Evolutionary conservation across 2,888 invertebrate species (phyloP).

Genomic region (Chloromyia formosa): DNA sequence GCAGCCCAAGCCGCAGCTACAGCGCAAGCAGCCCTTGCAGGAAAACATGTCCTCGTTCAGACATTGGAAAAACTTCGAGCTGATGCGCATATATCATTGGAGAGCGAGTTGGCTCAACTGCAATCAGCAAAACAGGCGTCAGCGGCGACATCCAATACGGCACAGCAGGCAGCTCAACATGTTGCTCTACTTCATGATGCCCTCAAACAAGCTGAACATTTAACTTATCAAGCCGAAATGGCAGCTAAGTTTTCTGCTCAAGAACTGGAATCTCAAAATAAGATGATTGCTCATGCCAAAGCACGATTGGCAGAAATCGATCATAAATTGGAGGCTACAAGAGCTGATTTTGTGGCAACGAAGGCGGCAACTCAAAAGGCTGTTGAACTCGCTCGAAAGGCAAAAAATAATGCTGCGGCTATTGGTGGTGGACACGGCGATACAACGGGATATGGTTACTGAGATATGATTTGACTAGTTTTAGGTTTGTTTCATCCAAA

Average conservation of each 20-base stretch:
- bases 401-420: conserved; percentile 20
- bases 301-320: conserved; percentile 21
- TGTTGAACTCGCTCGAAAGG: conserved; percentile 24
- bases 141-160: conserved; percentile 13
- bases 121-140: conserved; percentile 24
- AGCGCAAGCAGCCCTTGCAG: conserved; percentile 22
- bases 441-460: neutral
- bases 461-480: too few species aligned
- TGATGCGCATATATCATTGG: conserved; percentile 15
- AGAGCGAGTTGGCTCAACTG: conserved; percentile 20
- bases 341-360: conserved; percentile 23
- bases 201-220: neutral
- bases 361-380: conserved; percentile 35
- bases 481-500: too few species aligned
- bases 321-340: conserved; percentile 26
- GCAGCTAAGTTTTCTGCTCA: neutral
- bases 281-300: conserved; percentile 32
- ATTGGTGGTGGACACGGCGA: conserved; percentile 4
- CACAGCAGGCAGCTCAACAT: conserved; percentile 20
- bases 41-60: conserved; percentile 25
- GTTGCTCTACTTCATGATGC: conserved; percentile 13
- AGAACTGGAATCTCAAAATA: conserved; percentile 22
- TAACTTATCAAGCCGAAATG: conserved; percentile 28
- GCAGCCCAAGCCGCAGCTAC: conserved; percentile 32
- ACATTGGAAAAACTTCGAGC: conserved; percentile 20